Evolutionary conservation across 2,797 vertebrate genomes (phyloP), one percentile per base, ranked within the genome.

Genomic region (Lates japonicus): DNA sequence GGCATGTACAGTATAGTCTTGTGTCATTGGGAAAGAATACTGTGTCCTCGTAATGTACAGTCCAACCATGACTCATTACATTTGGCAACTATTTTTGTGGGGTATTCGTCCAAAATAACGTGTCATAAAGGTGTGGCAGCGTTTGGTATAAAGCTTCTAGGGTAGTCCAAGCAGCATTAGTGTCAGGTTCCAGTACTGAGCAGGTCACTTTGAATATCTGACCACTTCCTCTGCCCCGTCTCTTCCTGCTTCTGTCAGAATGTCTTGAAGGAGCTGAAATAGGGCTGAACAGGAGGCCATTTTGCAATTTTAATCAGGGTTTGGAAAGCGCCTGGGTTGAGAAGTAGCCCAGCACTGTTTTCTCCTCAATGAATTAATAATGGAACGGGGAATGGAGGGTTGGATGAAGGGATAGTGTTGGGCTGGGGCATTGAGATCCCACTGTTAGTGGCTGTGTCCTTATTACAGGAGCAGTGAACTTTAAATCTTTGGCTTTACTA

Each of bases 221-320:
- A 90, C 88, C 90, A 83, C 74, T 70, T 88, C 84, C 72, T 71
- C 46, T 62, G 76, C 79, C 67, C 49, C 4, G 42, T 84, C 71
- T 67, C 80, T 74, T 90, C 58, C 72, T 84, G 76, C 82, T 74
- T 88, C 81, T 87, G 75, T 89, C 88, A 89, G 65, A 81, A 84
- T 89, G 87, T 89, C 87, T 90, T 82, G 39, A 85, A 91, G 87
- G 83, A 82, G 37, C 51, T 87, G 90, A 90, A 92, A 82, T 78
- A 88, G 80, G 85, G 83, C 85, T 68, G 92, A 95, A 94, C 94
- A 94, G 91, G 94, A 94, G 93, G 94, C 87, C 87, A 88, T 92
- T 91, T 92, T 95, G 92, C 92, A 95, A 94, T 92, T 93, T 94
- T 94, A 94, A 95, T 94, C 87, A 90, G 79, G 78, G 74, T 93